Conservation (phyloP, 2,113 vertebrate genomes). For the Melanostigma gelatinosum region DNA sequence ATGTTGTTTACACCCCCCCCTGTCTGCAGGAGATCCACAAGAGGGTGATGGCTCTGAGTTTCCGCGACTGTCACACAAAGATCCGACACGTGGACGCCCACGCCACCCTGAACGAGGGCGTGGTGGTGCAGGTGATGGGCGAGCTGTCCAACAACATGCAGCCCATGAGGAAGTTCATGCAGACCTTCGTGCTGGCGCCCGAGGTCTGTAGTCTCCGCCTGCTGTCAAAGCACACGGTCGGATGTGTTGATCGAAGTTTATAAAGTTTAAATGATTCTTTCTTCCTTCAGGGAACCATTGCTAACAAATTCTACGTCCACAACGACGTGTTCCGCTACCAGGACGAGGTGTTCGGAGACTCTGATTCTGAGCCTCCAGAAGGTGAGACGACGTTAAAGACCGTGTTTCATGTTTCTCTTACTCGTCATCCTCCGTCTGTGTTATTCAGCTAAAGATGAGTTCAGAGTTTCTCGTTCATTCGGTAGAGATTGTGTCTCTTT, state of each 20-base stretch:
- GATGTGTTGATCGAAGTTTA: no score
- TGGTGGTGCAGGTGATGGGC: conserved; percentile 98
- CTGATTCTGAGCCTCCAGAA: conserved; percentile 95
- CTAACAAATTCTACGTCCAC: conserved; percentile 99
- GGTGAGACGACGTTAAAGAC: conserved; percentile 78
- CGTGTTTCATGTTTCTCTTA: neutral
- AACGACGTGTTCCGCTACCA: conserved; percentile 99
- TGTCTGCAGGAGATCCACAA: conserved; percentile 91
- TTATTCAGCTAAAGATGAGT: neutral
- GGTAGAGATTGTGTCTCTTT: no score
- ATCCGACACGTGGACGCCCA: conserved; percentile 97
- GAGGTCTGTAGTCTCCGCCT: conserved; percentile 84
- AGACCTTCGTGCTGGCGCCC: conserved; percentile 95
- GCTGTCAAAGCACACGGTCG: fast-evolving
- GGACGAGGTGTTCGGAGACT: conserved; percentile 97
- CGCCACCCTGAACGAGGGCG: conserved; percentile 94
- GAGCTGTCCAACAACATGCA: conserved; percentile 98
- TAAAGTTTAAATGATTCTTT: neutral
- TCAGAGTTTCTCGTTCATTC: neutral
- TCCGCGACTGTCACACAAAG: conserved; percentile 97
- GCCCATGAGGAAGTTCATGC: conserved; percentile 98
- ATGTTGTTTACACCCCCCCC: no score
- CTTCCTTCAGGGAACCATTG: conserved; percentile 89
- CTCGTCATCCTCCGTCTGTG: neutral
- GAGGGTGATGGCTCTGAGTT: conserved; percentile 96